Evolutionary conservation across 2,797 vertebrate species (phyloP), one percentile per base, ranked within the genome.

Genomic region (Xerus rutilus): DNA sequence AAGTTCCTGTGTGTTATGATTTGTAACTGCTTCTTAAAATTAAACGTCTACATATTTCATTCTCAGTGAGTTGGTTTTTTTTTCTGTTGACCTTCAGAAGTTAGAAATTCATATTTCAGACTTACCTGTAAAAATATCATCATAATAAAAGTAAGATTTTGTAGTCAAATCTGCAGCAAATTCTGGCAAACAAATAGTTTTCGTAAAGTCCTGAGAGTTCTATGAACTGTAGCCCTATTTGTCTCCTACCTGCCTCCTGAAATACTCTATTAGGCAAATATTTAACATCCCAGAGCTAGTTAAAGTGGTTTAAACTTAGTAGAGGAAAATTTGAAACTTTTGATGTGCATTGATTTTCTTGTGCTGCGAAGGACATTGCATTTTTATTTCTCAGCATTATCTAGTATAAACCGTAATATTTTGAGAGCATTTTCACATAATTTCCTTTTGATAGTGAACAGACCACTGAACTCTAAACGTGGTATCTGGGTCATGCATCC

Each of bases 41-140:
- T 95, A 95, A 96, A 93, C 81, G 65, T 92, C 86, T 84, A 64
- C 32, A 76, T 95, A 82, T 84, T 90, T 93, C 54, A 77, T 93
- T 91, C 69, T 94, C n/a, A 18, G 1, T 23, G 82, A 92, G 65
- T 91, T 39, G 39, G 39, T 72, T 77, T 54, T 59, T 86, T 72
- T 92, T 81, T 73, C 91, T 89, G 49, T 93, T 65, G 77, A 47
- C 54, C 78, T 93, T 72, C 72, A 85, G 67, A 93, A 93, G 47
- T 90, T 77, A 92, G 78, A 72, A 87, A 45, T 78, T 17, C 59
- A 4, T 54, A 39, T 32, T 91, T 94, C 72, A 91, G 88, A 73
- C 8, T 91, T 70, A 89, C 70, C 67, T 95, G 72, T 95, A 91
- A 89, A 95, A 84, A 85, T 86, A 89, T 81, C 73, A 86, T 59